phyloP scores from a whole-genome alignment of 2,888 invertebrate species.

The Eupeodes latifasciatus region DNA sequence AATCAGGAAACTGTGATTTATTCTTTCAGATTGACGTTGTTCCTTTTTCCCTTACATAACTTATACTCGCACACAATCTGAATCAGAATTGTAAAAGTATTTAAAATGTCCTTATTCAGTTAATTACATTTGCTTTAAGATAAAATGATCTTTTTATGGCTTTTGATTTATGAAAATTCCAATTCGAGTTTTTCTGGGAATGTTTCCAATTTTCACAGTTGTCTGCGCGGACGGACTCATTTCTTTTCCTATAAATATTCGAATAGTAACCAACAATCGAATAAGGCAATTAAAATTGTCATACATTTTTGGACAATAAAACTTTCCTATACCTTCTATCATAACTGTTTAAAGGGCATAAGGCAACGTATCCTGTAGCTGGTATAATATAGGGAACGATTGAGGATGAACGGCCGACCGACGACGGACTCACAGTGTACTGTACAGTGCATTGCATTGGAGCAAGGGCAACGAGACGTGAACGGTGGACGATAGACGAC shows the following conservation, averaged over 20 bases:
- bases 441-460: not conserved
- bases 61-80: conserved; percentile 26
- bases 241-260: not conserved
- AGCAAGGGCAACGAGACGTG: not conserved
- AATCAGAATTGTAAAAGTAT: conserved; percentile 39
- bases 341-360: conserved; percentile 34
- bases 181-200: conserved; percentile 4
- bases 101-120: conserved; percentile 55
- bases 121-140: conserved; percentile 37
- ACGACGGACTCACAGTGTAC: not conserved
- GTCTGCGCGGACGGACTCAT: conserved; percentile 9
- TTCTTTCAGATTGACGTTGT: conserved; percentile 50
- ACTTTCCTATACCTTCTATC: conserved; percentile 7
- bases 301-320: conserved; percentile 59
- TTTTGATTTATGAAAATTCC: conserved; percentile 26
- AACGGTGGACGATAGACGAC: not conserved
- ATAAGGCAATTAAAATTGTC: conserved; percentile 74
- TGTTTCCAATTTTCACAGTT: conserved; percentile 48
- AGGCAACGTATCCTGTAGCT: not conserved
- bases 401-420: not conserved
- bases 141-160: not conserved
- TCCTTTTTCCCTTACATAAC: conserved; percentile 39
- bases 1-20: conserved; percentile 57
- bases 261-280: conserved; percentile 44
- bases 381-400: not conserved